phyloP scores from a whole-genome alignment of 2,888 invertebrate genomes.

The Axea sp. region DNA sequence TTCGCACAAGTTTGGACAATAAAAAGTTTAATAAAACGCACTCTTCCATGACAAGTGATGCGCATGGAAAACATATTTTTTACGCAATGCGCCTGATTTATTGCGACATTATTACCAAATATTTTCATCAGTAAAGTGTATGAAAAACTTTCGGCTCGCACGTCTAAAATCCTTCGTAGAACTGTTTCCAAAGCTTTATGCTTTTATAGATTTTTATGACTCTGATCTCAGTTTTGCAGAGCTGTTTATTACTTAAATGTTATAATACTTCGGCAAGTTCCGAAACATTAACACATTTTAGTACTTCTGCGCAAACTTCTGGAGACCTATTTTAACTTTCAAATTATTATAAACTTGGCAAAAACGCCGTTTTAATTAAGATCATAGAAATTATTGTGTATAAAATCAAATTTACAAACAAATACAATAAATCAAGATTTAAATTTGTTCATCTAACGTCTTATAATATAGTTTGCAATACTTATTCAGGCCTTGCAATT shows the following conservation, averaged over 20 bases:
- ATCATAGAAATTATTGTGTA: constrained; percentile 6
- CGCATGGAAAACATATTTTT: constrained; percentile 19
- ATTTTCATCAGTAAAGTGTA: constrained; percentile 12
- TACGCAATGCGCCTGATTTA: constrained; percentile 21
- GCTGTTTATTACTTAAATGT: constrained; percentile 49
- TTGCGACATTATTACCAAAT: constrained; percentile 31
- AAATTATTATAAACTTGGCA: constrained; percentile 27
- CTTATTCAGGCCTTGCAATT: too few relatives aligned
- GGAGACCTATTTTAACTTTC: constrained; percentile 34
- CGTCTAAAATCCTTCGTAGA: constrained; percentile 18
- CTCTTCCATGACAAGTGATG: not conserved
- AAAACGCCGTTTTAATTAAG: constrained; percentile 32
- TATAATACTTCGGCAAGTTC: constrained; percentile 30
- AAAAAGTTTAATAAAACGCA: constrained; percentile 29
- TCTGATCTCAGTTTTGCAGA: constrained; percentile 38
- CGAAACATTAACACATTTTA: constrained; percentile 29
- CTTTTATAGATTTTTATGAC: constrained; percentile 48
- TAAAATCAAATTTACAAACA: constrained; percentile 20
- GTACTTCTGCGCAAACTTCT: constrained; percentile 16
- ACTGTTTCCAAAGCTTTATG: constrained; percentile 22
- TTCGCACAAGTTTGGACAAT: constrained; percentile 14
- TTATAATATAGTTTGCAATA: too few relatives aligned
- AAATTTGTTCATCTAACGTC: too few relatives aligned
- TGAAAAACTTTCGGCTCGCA: constrained; percentile 15
- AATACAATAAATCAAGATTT: constrained; percentile 1